Evolutionary conservation across 2,888 invertebrate species (phyloP).

Genomic region (Blomia tropicalis): DNA sequence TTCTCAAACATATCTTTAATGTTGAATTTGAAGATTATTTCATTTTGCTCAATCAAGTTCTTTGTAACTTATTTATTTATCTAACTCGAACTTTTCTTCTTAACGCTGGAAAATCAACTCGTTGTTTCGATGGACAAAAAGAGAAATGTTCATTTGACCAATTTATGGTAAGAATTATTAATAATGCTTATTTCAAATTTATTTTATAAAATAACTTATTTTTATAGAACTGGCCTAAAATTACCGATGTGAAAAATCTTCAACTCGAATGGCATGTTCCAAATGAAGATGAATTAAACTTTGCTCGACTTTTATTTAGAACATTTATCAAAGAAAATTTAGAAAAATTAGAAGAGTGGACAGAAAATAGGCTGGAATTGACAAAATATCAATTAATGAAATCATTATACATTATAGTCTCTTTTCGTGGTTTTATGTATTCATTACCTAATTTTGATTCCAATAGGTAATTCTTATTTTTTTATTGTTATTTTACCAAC

Average conservation of each 20-base stretch:
- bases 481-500: too few relatives aligned
- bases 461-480: not conserved
- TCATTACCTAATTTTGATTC: constrained; percentile 48
- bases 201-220: constrained; percentile 30
- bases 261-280: constrained; percentile 63
- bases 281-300: constrained; percentile 48
- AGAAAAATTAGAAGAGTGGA: constrained; percentile 44
- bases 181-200: not conserved
- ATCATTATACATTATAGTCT: constrained; percentile 49
- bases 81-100: not conserved
- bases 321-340: constrained; percentile 47
- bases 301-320: constrained; percentile 47
- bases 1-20: not conserved
- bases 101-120: not conserved
- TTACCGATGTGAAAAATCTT: constrained; percentile 48
- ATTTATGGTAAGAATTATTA: not conserved
- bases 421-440: constrained; percentile 31
- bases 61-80: not conserved
- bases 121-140: not conserved
- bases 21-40: not conserved
- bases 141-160: not conserved
- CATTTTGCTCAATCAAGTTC: not conserved
- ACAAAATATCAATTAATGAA: constrained; percentile 51
- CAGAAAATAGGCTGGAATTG: constrained; percentile 36
- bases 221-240: constrained; percentile 57